A percentile compares a stretch with the other conserved stretches of the same genome.
These are phyloP conservation scores for Geopemphigus sp. DNA, from an alignment of 1,140 invertebrate genomes.

Conservation along the genomic window DNA sequence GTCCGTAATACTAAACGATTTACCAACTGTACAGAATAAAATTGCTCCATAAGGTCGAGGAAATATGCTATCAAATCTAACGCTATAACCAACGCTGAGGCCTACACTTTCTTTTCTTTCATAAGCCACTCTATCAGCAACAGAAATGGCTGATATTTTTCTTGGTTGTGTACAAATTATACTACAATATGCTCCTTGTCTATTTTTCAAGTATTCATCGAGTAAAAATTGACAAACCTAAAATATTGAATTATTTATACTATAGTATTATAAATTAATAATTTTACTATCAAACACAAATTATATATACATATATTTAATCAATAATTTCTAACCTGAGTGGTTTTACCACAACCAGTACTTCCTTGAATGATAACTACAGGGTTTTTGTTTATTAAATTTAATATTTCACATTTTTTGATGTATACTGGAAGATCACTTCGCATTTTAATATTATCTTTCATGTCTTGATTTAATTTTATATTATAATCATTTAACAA, in stretches of 20 bases:
- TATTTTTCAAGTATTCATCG: constrained; percentile 87
- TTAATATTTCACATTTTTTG: constrained; percentile 74
- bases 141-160: constrained; percentile 90
- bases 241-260: neutral
- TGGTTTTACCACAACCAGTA: constrained; percentile 88
- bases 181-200: constrained; percentile 78
- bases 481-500: constrained; percentile 66
- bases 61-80: constrained; percentile 84
- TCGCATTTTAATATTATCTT: constrained; percentile 69
- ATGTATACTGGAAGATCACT: constrained; percentile 72
- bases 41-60: constrained; percentile 90
- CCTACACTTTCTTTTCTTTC: constrained; percentile 86
- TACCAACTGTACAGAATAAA: constrained; percentile 90
- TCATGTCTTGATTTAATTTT: constrained; percentile 61
- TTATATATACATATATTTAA: neutral
- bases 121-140: constrained; percentile 83
- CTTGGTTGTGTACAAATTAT: constrained; percentile 92
- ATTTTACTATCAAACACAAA: neutral
- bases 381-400: constrained; percentile 71
- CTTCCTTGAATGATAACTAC: constrained; percentile 73
- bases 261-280: neutral
- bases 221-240: constrained; percentile 94
- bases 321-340: constrained; percentile 62
- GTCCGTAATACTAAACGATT: constrained; percentile 44
- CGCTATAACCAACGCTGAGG: constrained; percentile 81